Conservation (phyloP, 2,113 vertebrate genomes). For the Gavia stellata region DNA sequence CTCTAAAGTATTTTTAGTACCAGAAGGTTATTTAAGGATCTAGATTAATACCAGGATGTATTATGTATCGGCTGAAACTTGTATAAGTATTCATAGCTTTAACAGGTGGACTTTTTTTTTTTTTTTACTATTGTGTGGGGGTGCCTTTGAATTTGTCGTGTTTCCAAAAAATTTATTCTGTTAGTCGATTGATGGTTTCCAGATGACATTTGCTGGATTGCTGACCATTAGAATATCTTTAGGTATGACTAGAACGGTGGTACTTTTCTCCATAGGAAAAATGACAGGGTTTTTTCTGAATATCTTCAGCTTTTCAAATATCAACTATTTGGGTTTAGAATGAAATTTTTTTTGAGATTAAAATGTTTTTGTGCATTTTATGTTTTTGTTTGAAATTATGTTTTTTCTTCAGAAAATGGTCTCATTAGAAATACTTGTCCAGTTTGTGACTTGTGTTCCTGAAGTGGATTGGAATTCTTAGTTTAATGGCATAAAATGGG, state of each 20-base stretch:
- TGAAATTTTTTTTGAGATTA: background rate
- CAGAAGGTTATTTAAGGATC: slow-evolving; percentile 36
- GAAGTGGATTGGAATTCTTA: background rate
- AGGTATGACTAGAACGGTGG: background rate
- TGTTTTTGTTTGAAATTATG: background rate
- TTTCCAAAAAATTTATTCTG: background rate
- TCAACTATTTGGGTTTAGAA: background rate
- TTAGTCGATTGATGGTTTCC: background rate
- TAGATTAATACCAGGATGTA: slow-evolving; percentile 50
- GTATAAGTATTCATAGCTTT: slow-evolving; percentile 35
- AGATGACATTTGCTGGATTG: background rate
- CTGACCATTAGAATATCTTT: background rate
- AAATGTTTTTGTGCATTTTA: background rate
- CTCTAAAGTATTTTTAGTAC: slow-evolving; percentile 40
- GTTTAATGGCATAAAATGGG: background rate
- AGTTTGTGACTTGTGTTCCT: background rate
- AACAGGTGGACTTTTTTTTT: background rate
- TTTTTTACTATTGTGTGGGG: background rate
- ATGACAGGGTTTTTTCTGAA: background rate
- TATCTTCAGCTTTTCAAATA: background rate
- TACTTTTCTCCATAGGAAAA: background rate
- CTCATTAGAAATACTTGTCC: background rate
- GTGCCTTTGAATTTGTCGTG: background rate
- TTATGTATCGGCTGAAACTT: slow-evolving; percentile 1
- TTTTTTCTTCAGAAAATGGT: background rate